Conservation (phyloP, 2,113 vertebrate genomes). For the Microcebus lehilahytsara region DNA sequence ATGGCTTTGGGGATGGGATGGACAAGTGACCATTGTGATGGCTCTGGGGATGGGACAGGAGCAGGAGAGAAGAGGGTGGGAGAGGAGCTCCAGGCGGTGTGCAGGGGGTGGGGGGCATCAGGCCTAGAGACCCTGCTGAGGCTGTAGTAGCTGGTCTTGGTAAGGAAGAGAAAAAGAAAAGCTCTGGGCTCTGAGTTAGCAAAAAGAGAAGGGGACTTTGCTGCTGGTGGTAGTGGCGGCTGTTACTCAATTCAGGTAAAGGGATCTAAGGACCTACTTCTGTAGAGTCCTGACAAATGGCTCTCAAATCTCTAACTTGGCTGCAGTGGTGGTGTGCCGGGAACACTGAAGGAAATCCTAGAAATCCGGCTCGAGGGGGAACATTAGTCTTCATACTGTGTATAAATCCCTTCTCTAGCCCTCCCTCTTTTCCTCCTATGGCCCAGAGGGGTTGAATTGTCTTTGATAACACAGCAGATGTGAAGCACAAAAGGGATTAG, state of each 20-base stretch:
- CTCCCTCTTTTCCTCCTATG: background rate
- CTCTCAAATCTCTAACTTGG: background rate
- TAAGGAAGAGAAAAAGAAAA: background rate
- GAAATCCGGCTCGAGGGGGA: background rate
- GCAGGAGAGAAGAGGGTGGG: background rate
- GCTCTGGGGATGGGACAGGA: background rate
- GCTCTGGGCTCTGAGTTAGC: too few relatives aligned
- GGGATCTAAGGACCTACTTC: background rate
- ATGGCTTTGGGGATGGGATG: background rate
- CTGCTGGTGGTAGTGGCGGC: too few relatives aligned
- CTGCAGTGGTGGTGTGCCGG: background rate
- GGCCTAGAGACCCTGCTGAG: background rate
- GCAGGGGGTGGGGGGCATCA: background rate
- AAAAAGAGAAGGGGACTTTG: background rate
- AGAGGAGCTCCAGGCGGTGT: background rate
- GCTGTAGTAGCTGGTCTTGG: background rate
- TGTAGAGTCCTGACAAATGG: background rate
- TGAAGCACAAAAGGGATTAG: background rate
- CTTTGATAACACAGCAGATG: background rate
- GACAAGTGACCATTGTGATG: background rate
- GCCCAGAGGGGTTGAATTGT: background rate
- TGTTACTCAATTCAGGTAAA: background rate
- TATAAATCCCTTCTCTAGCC: background rate
- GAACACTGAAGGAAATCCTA: background rate
- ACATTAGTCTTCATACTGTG: background rate